Evolutionary conservation across 64 coral and sea anemone genomes (phyloP).

Genomic region (Acropora tenuis): DNA sequence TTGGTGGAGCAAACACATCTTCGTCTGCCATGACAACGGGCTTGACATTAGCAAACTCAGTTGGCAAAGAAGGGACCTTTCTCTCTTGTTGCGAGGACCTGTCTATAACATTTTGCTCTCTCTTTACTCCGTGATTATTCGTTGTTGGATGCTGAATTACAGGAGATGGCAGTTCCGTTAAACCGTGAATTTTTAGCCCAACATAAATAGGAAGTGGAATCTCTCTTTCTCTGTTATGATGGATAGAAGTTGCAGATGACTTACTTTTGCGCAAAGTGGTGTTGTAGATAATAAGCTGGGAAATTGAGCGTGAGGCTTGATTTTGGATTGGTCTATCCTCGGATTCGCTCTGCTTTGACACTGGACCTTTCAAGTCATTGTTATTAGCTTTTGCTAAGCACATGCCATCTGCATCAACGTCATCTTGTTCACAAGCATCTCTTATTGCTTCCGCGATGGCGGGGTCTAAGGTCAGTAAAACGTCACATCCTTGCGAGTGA

Average conservation of each 20-base stretch:
- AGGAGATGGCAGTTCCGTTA: not conserved
- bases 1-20: conserved; percentile 30
- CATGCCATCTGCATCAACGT: not conserved
- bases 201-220: conserved; percentile 27
- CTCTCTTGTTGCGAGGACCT: conserved; percentile 4
- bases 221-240: conserved; percentile 7
- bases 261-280: not conserved
- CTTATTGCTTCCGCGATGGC: not conserved
- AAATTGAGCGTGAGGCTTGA: not conserved
- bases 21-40: conserved; percentile 27
- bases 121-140: not conserved
- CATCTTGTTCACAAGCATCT: not conserved
- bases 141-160: not conserved
- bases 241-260: not conserved
- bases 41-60: conserved; percentile 13
- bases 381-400: not conserved
- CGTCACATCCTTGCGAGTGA: not conserved
- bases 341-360: not conserved
- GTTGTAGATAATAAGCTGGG: not conserved
- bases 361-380: not conserved
- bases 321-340: not conserved
- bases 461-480: not conserved
- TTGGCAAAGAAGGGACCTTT: conserved; percentile 1
- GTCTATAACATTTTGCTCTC: conserved; percentile 32
- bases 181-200: conserved; percentile 31